Evolutionary conservation across 1,140 invertebrate genomes (phyloP).

Genomic region (Ptiloglossa arizonensis): DNA sequence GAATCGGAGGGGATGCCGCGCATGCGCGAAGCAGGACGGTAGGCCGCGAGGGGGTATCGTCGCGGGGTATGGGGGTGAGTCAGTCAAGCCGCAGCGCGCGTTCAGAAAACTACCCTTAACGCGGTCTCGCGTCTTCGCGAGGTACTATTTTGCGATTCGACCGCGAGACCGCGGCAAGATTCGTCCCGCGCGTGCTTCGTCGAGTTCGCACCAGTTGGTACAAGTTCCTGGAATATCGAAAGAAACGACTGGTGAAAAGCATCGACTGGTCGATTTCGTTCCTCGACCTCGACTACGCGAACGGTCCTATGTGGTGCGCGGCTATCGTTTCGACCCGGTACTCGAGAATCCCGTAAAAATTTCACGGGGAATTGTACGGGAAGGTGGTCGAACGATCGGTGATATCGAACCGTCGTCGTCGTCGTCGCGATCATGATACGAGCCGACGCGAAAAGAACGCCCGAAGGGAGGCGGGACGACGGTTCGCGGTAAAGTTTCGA

Average conservation of each 20-base stretch:
- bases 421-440: background rate
- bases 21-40: conserved; percentile 64
- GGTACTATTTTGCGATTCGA: conserved; percentile 57
- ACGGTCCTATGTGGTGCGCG: too few relatives aligned
- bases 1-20: conserved; percentile 52
- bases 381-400: too few relatives aligned
- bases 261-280: too few relatives aligned
- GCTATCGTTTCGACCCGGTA: too few relatives aligned
- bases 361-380: too few relatives aligned
- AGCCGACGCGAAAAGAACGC: background rate
- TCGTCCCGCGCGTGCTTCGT: conserved; percentile 7
- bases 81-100: conserved; percentile 82
- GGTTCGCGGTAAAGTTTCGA: background rate
- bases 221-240: background rate
- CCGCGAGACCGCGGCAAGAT: conserved; percentile 39
- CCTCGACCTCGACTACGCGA: too few relatives aligned
- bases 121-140: conserved; percentile 45
- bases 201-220: background rate
- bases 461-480: background rate
- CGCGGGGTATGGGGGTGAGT: conserved; percentile 79
- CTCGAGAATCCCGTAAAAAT: too few relatives aligned
- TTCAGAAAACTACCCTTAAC: conserved; percentile 79
- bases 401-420: too few relatives aligned
- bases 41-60: conserved; percentile 59
- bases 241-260: background rate